A percentile compares a stretch with the other conserved stretches of the same genome.
These are phyloP conservation scores for Episyrphus balteatus DNA, from an alignment of 1,140 invertebrate species.

Conservation along the genomic window DNA sequence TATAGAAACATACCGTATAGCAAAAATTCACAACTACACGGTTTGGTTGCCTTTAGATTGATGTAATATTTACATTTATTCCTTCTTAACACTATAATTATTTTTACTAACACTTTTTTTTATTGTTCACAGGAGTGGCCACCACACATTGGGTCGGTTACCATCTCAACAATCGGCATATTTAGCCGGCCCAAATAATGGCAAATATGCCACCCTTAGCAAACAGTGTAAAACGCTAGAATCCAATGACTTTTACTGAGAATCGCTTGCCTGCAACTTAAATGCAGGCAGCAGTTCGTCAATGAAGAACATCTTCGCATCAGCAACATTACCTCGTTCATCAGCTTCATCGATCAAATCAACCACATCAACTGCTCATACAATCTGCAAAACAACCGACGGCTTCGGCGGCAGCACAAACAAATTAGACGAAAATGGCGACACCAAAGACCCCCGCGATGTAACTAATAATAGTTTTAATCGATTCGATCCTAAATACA, in stretches of 20 bases:
- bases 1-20: too few relatives aligned
- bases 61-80: too few relatives aligned
- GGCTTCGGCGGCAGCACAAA: conserved; percentile 18
- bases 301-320: conserved; percentile 34
- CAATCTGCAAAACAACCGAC: conserved; percentile 24
- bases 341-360: conserved; percentile 32
- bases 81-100: too few relatives aligned
- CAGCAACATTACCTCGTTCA: conserved; percentile 30
- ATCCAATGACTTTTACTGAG: conserved; percentile 89
- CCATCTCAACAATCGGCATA: conserved; percentile 36
- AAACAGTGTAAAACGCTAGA: conserved; percentile 92
- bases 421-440: conserved; percentile 13
- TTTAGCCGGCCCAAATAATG: conserved; percentile 48
- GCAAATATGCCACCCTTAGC: conserved; percentile 81
- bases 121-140: conserved; percentile 22
- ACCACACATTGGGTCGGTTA: conserved; percentile 43
- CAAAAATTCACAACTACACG: too few relatives aligned
- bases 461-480: conserved; percentile 41
- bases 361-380: conserved; percentile 25
- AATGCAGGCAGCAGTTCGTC: conserved; percentile 36
- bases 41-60: too few relatives aligned
- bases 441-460: conserved; percentile 35
- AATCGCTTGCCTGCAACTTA: conserved; percentile 48
- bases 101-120: too few relatives aligned
- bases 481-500: conserved; percentile 50